Percentiles rank a stretch among this genome's conserved stretches.
phyloP scores from a whole-genome alignment of 2,113 vertebrate genomes.

The Balaenoptera acutorostrata region DNA sequence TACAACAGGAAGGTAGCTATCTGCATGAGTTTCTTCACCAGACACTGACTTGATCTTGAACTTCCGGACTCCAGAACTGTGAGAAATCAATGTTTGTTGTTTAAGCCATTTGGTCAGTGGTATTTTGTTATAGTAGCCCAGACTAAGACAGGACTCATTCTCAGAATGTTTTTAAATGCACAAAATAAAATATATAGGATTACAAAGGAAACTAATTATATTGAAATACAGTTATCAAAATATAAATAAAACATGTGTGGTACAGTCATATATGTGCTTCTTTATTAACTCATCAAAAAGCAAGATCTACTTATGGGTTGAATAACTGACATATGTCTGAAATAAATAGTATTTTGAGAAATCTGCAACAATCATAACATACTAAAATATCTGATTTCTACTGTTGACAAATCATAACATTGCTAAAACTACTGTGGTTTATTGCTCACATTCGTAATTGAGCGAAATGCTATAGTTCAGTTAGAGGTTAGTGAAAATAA shows the following conservation, averaged over 20 bases:
- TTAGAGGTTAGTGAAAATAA: background rate
- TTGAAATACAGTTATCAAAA: background rate
- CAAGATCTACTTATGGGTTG: background rate
- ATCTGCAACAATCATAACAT: background rate
- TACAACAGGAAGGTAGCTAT: background rate
- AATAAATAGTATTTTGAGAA: constrained; percentile 6
- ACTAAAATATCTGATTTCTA: background rate
- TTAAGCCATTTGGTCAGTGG: background rate
- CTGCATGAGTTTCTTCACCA: background rate
- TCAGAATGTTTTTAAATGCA: constrained; percentile 11
- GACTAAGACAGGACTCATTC: background rate
- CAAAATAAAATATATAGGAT: background rate
- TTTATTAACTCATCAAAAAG: constrained; percentile 35
- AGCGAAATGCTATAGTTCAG: background rate
- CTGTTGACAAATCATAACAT: background rate
- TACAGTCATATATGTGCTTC: background rate
- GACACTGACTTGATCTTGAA: background rate
- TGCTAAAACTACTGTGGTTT: background rate
- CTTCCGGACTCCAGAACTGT: background rate
- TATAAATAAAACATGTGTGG: background rate
- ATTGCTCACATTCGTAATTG: background rate
- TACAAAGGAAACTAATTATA: background rate
- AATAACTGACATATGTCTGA: background rate
- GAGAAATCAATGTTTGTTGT: background rate
- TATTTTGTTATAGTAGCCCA: background rate